Evolutionary conservation across 2,888 invertebrate species (phyloP).

Genomic region (Sphinx pinastri): DNA sequence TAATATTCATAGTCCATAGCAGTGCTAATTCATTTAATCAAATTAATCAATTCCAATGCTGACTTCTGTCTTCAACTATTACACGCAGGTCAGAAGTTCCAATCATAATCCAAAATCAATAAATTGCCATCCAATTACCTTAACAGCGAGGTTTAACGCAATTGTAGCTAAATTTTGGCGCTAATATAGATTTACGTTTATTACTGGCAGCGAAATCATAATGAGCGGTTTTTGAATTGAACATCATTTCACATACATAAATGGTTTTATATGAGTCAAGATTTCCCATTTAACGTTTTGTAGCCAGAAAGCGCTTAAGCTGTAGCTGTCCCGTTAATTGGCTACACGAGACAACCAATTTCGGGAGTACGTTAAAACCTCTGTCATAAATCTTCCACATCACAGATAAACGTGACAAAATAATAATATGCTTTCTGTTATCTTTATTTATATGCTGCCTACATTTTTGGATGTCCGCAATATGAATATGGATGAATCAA

Average conservation of each 20-base stretch:
- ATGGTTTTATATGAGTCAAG: background rate
- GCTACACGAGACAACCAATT: constrained; percentile 8
- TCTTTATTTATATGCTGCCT: background rate
- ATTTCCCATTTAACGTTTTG: background rate
- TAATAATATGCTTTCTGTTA: background rate
- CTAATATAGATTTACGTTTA: constrained; percentile 8
- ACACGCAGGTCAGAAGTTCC: background rate
- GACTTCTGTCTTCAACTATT: constrained; percentile 8
- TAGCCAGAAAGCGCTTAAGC: too few species aligned
- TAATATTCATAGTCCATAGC: constrained; percentile 3
- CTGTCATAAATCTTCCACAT: constrained; percentile 4
- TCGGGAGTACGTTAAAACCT: background rate
- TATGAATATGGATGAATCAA: background rate
- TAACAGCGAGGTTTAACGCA: constrained; percentile 5
- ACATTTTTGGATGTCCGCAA: background rate
- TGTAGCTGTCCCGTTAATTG: background rate
- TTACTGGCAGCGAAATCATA: background rate
- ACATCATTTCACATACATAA: background rate
- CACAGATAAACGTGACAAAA: constrained; percentile 10
- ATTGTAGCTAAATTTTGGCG: constrained; percentile 11
- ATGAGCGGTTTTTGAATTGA: constrained; percentile 5
- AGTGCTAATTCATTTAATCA: constrained; percentile 5
- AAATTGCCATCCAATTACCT: background rate
- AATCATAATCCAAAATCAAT: constrained; percentile 9
- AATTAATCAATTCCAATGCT: constrained; percentile 1